Evolutionary conservation across 2,113 vertebrate genomes (phyloP), one percentile per base, ranked within the genome.

Genomic region (Abramis brama): DNA sequence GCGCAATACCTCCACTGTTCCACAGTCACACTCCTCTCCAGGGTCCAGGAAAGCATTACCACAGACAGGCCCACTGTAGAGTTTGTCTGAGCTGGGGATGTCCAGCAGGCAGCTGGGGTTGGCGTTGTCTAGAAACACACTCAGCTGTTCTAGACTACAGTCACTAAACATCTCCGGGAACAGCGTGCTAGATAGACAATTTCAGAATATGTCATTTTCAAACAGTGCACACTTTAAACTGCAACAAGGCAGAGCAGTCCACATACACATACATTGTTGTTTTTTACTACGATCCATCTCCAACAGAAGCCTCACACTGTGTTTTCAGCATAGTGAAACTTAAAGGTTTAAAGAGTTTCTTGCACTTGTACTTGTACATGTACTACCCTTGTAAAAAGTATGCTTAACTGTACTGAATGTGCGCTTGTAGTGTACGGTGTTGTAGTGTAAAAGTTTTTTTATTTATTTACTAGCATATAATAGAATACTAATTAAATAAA

Each of bases 11-110:
- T 97, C 87, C 0, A 82, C 92, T 0, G 84, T 88, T 30, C 97
- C 97, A 0, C 97, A 99, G 93, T 99, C 97, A 0, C 97, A 99
- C 84, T 98, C 94, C 89, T 99, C 97, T n/a, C 96, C 97, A 0
- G 86, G 89, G 74, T 99, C 97, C 90, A 98, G 87, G 0, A 97
- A 94, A 81, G 86, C 92, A 80, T 99, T 97, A 15, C 97, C 97
- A 0, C 97, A 98, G 85, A 91, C 89, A 0, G 95, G 94, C 0
- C 93, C 96, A 5, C 93, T 89, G 0, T 94, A 92, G 9, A 97
- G 90, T 88, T 68, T 91, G 0, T 88, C 71, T 0, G 90, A 89
- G 36, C 85, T 77, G 0, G 96, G 97, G 0, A 66, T n/a, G 0
- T 95, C 93, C 83, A 89, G 84, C 89, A 98, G 86, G 86, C 97